phyloP scores from a whole-genome alignment of 2,888 invertebrate species.

The Sipha maydis region DNA sequence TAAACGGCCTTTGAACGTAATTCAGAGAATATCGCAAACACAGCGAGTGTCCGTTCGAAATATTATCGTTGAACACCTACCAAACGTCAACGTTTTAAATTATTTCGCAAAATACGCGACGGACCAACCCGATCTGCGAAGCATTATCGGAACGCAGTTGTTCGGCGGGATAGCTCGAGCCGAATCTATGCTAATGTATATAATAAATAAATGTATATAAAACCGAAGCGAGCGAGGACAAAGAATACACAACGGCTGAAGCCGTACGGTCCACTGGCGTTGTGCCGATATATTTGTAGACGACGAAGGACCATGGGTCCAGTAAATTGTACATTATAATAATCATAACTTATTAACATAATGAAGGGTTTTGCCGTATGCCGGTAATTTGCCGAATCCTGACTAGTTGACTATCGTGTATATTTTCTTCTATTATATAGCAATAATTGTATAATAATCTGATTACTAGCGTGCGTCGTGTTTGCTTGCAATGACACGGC shows the following conservation, averaged over 20 bases:
- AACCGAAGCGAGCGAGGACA: neutral
- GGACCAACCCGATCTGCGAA: too few species aligned
- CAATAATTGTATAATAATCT: too few species aligned
- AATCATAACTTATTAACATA: neutral
- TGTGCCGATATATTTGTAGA: neutral
- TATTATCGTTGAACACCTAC: too few species aligned
- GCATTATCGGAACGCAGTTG: too few species aligned
- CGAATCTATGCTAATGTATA: neutral
- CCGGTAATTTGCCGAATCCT: neutral
- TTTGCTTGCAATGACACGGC: too few species aligned
- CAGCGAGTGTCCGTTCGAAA: too few species aligned
- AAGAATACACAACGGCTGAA: neutral
- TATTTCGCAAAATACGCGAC: too few species aligned
- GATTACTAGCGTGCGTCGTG: too few species aligned
- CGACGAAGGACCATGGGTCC: neutral
- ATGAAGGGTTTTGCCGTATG: neutral
- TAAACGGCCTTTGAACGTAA: too few species aligned
- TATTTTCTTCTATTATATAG: too few species aligned
- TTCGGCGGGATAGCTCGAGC: neutral
- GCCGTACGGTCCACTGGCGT: neutral
- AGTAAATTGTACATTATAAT: neutral
- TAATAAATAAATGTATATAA: neutral
- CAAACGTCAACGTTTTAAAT: too few species aligned
- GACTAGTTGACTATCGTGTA: neutral
- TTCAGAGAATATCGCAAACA: too few species aligned